A percentile compares a stretch with the other conserved stretches of the same genome.
Evolutionary conservation across 1,140 invertebrate genomes (phyloP).

Genomic region (Adelges cooleyi): DNA sequence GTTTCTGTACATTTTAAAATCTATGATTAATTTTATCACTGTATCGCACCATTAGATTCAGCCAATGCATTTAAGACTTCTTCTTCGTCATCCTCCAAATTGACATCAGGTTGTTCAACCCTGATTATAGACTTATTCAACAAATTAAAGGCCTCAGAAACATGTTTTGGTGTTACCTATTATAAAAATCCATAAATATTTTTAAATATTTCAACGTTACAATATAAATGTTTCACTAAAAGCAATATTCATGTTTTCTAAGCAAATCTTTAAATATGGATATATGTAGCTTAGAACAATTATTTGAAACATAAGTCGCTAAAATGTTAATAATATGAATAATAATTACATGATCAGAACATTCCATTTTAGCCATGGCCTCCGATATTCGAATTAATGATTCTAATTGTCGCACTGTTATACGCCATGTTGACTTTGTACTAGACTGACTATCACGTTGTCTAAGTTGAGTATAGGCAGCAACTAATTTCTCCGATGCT

Average conservation of each 20-base stretch:
- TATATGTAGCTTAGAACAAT: no score
- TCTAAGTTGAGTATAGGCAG: conserved; percentile 77
- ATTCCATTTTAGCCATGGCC: conserved; percentile 91
- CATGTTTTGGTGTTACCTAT: conserved; percentile 63
- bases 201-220: background rate
- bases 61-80: conserved; percentile 31
- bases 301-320: no score
- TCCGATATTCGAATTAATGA: conserved; percentile 94
- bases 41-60: conserved; percentile 28
- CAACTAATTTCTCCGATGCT: conserved; percentile 71
- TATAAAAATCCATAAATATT: conserved; percentile 16
- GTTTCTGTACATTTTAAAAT: no score
- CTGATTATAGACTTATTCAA: conserved; percentile 97
- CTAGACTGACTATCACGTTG: conserved; percentile 63
- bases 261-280: no score
- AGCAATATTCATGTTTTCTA: no score
- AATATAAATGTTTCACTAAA: no score
- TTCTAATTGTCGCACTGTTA: conserved; percentile 98
- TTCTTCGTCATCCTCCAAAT: conserved; percentile 60
- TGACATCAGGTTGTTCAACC: conserved; percentile 94
- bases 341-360: conserved; percentile 64
- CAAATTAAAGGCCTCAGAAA: conserved; percentile 81
- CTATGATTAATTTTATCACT: no score
- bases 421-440: conserved; percentile 72
- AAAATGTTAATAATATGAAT: background rate